A percentile compares a stretch with the other conserved stretches of the same genome.
phyloP scores from a whole-genome alignment of 1,140 invertebrate species.

The Macrosteles quadrilineatus region DNA sequence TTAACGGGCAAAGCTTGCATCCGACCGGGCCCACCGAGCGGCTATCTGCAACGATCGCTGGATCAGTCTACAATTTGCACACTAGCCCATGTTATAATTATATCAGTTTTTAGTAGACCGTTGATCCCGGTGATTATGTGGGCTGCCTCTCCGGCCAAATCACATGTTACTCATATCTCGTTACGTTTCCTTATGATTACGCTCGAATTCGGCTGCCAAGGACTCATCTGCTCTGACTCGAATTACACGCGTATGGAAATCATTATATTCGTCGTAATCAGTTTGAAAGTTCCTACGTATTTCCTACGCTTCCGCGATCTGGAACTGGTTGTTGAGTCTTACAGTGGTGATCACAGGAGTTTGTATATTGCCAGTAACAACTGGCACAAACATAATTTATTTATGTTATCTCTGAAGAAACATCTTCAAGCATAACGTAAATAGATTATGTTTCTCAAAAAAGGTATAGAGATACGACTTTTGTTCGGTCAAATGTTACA shows the following conservation, averaged over 20 bases:
- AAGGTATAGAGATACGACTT: too few relatives aligned
- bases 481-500: too few relatives aligned
- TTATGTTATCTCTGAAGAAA: too few relatives aligned
- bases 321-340: too few relatives aligned
- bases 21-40: background rate
- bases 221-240: background rate
- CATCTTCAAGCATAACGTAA: too few relatives aligned
- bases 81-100: slow-evolving; percentile 2
- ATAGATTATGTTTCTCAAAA: too few relatives aligned
- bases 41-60: background rate
- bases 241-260: slow-evolving; percentile 11
- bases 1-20: background rate
- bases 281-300: too few relatives aligned
- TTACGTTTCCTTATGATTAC: slow-evolving; percentile 11
- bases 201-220: background rate
- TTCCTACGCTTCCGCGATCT: too few relatives aligned
- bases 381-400: too few relatives aligned
- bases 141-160: background rate
- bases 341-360: too few relatives aligned
- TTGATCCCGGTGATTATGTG: background rate
- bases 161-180: slow-evolving; percentile 15
- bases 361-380: too few relatives aligned
- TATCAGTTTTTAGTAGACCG: too few relatives aligned
- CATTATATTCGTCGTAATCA: background rate
- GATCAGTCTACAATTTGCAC: background rate